Evolutionary conservation across 2,888 invertebrate species (phyloP).

Genomic region (Falcaria lacertinaria): DNA sequence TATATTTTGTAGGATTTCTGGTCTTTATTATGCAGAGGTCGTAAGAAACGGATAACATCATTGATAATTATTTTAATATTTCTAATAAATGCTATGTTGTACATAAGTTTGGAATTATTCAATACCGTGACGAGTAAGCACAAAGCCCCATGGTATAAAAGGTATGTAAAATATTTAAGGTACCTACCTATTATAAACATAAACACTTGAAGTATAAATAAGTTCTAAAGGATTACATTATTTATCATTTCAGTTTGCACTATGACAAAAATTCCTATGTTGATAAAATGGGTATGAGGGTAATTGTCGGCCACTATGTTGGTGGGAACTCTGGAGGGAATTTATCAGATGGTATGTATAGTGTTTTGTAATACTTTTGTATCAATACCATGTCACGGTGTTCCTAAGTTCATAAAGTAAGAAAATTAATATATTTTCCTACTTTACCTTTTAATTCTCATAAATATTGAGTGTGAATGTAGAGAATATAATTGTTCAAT

Average conservation of each 20-base stretch:
- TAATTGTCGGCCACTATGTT: slow-evolving; percentile 93
- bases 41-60: slow-evolving; percentile 60
- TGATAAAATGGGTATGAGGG: slow-evolving; percentile 87
- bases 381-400: slow-evolving; percentile 5
- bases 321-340: slow-evolving; percentile 90
- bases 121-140: slow-evolving; percentile 49
- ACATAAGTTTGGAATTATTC: slow-evolving; percentile 61
- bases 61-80: slow-evolving; percentile 51
- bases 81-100: slow-evolving; percentile 64
- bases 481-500: too few relatives aligned
- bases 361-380: slow-evolving; percentile 1
- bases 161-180: slow-evolving; percentile 29
- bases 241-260: slow-evolving; percentile 64
- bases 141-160: slow-evolving; percentile 56
- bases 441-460: too few relatives aligned
- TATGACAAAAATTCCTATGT: slow-evolving; percentile 84
- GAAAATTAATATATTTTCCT: too few relatives aligned
- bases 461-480: too few relatives aligned
- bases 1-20: slow-evolving; percentile 51
- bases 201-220: too few relatives aligned
- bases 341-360: slow-evolving; percentile 84
- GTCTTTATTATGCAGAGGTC: slow-evolving; percentile 58
- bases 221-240: too few relatives aligned
- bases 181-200: background rate
- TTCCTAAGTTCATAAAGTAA: too few relatives aligned